Percentiles rank a stretch among this genome's conserved stretches.
Conservation (phyloP, 2,888 invertebrate species). For the Orchestes rusci region DNA sequence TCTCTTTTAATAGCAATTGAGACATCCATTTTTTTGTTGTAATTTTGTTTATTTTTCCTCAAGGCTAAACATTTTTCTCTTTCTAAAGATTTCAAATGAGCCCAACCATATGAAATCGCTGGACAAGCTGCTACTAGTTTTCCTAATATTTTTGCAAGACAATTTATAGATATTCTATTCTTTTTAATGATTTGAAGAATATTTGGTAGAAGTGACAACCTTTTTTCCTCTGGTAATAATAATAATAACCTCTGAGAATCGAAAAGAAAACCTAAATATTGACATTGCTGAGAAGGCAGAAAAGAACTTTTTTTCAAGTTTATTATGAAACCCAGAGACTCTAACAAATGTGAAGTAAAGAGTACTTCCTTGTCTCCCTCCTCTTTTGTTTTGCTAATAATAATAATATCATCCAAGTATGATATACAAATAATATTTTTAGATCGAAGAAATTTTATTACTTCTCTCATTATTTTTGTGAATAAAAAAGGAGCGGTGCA, state of each 20-base stretch:
- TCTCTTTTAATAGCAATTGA: slow-evolving; percentile 4
- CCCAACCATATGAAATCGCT: slow-evolving; percentile 20
- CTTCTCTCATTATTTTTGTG: neutral
- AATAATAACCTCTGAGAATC: slow-evolving; percentile 4
- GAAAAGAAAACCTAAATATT: slow-evolving; percentile 12
- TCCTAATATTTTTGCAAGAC: slow-evolving; percentile 3
- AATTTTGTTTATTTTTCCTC: slow-evolving; percentile 12
- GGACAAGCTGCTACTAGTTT: slow-evolving; percentile 1
- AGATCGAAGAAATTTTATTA: neutral
- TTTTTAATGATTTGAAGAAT: slow-evolving; percentile 11
- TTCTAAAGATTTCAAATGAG: slow-evolving; percentile 12
- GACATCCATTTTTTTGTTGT: neutral
- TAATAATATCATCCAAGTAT: neutral
- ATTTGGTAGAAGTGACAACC: neutral
- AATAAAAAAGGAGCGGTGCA: slow-evolving; percentile 3
- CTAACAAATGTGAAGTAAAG: neutral
- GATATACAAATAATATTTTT: neutral
- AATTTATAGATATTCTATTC: slow-evolving; percentile 9
- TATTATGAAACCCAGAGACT: neutral
- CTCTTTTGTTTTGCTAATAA: neutral
- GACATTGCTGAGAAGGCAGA: neutral
- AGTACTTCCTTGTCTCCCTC: neutral
- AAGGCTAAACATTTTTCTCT: neutral
- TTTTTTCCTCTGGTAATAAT: neutral
- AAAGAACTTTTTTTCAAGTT: neutral